Evolutionary conservation across 1,140 invertebrate species (phyloP).

Genomic region (Hypothenemus hampei): DNA sequence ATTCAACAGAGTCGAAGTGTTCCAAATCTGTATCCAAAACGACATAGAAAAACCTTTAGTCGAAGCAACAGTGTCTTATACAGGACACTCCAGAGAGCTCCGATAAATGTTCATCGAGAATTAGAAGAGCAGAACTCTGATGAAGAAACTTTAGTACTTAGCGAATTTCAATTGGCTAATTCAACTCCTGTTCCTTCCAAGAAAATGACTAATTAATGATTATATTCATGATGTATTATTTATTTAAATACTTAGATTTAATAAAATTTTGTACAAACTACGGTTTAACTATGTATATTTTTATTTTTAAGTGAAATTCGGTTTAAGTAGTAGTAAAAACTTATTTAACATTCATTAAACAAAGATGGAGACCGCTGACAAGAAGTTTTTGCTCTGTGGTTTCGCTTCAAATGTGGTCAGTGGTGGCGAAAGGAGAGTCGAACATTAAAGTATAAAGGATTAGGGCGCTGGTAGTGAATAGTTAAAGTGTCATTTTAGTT

Average conservation of each 20-base stretch:
- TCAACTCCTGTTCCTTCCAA: slow-evolving; percentile 28
- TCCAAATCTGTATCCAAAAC: slow-evolving; percentile 1
- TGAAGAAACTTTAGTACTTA: slow-evolving; percentile 9
- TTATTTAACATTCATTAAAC: slow-evolving; percentile 15
- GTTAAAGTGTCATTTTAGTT: too few species aligned
- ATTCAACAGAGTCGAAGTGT: not conserved
- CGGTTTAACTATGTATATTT: too few species aligned
- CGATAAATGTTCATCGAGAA: not conserved
- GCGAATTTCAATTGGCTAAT: slow-evolving; percentile 25
- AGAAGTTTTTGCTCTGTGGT: slow-evolving; percentile 23
- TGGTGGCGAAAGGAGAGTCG: slow-evolving; percentile 9
- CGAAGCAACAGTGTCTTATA: slow-evolving; percentile 13
- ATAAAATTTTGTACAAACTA: not conserved
- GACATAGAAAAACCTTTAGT: not conserved
- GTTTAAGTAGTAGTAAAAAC: slow-evolving; percentile 9
- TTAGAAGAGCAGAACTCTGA: not conserved
- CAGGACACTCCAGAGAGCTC: slow-evolving; percentile 2
- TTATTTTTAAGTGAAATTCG: too few species aligned
- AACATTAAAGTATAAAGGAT: too few species aligned
- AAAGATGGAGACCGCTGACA: slow-evolving; percentile 11
- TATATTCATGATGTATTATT: not conserved
- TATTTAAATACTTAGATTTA: not conserved
- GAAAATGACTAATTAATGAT: slow-evolving; percentile 13
- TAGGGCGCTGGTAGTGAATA: too few species aligned
- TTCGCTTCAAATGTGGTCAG: slow-evolving; percentile 26